Conservation (phyloP, 2,113 vertebrate species). For the Actenoides hombroni region DNA sequence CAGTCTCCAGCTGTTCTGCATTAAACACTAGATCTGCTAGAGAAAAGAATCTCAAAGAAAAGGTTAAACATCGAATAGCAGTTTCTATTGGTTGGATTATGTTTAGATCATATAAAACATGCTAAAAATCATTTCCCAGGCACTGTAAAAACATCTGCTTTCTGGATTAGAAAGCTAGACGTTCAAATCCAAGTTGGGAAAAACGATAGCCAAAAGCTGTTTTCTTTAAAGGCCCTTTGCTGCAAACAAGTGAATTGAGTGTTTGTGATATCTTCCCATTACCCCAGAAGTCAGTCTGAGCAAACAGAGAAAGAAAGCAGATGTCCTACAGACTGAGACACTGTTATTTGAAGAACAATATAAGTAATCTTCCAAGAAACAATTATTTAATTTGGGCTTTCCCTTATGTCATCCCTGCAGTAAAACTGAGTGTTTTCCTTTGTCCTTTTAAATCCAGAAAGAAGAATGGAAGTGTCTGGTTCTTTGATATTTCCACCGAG, state of each 20-base stretch:
- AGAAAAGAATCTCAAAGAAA: constrained; percentile 31
- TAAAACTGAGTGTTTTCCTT: background rate
- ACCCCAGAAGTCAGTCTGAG: constrained; percentile 17
- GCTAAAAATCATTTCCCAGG: constrained; percentile 50
- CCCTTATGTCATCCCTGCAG: background rate
- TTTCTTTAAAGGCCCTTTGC: constrained; percentile 30
- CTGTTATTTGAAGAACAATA: constrained; percentile 10
- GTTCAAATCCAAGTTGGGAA: constrained; percentile 25
- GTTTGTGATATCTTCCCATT: constrained; percentile 30
- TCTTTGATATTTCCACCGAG: constrained; percentile 2
- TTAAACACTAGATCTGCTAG: constrained; percentile 55
- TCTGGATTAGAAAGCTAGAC: constrained; percentile 56
- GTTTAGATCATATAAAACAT: constrained; percentile 31
- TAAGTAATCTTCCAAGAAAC: background rate
- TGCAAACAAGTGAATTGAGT: constrained; percentile 49
- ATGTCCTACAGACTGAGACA: background rate
- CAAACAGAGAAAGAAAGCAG: background rate
- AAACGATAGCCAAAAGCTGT: constrained; percentile 29
- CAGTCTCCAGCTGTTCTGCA: constrained; percentile 64
- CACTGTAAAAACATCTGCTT: constrained; percentile 59
- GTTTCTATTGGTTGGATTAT: constrained; percentile 16
- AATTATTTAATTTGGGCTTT: background rate
- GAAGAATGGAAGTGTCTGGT: background rate
- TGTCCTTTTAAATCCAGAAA: constrained; percentile 5
- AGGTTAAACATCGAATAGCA: constrained; percentile 8